Conservation (phyloP, 2,797 vertebrate genomes). For the Lacerta bilineata region DNA sequence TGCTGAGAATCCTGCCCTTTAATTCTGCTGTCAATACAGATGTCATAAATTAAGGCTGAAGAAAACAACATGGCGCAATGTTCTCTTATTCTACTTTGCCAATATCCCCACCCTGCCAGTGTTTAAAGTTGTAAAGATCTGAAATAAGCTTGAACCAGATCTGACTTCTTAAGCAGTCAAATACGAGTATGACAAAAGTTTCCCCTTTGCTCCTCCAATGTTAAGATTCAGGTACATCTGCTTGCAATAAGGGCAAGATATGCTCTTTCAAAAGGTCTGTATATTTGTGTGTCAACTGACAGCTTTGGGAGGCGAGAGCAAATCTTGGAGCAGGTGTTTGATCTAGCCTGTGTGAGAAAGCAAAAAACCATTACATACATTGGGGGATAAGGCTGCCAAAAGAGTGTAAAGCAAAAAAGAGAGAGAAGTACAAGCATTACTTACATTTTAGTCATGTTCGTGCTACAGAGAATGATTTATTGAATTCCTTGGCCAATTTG, state of each 20-base stretch:
- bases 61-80: not conserved
- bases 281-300: conserved; percentile 61
- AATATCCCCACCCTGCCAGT: not conserved
- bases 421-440: conserved; percentile 19
- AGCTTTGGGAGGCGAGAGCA: conserved; percentile 58
- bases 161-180: conserved; percentile 40
- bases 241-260: conserved; percentile 58
- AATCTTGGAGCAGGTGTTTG: conserved; percentile 63
- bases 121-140: conserved; percentile 13
- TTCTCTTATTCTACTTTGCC: not conserved
- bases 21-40: conserved; percentile 1
- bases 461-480: conserved; percentile 50
- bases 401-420: conserved; percentile 45
- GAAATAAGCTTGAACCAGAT: conserved; percentile 40
- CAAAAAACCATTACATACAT: conserved; percentile 59
- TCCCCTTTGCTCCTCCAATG: conserved; percentile 29
- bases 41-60: not conserved
- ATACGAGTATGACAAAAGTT: conserved; percentile 40
- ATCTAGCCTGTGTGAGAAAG: conserved; percentile 54
- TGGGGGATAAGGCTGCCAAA: conserved; percentile 57
- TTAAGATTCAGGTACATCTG: conserved; percentile 55
- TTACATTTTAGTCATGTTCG: conserved; percentile 52
- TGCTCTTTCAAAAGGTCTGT: conserved; percentile 51
- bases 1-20: not conserved
- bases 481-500: conserved; percentile 36